Conservation (phyloP, 2,113 vertebrate species). For the Etheostoma cragini region DNA sequence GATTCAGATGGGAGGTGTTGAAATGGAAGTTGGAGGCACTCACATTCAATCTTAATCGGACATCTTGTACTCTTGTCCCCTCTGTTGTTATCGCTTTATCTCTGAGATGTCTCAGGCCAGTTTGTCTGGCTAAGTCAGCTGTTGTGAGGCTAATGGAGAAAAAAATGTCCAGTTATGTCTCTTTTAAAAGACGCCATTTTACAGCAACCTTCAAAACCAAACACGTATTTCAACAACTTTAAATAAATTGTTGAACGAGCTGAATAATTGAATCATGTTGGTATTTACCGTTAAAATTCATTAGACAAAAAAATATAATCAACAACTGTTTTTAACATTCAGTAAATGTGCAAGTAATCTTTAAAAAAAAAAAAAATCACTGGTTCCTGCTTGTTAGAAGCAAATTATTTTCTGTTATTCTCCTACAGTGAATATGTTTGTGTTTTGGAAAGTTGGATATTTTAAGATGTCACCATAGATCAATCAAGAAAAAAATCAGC, state of each 20-base stretch:
- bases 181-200: constrained; percentile 34
- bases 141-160: constrained; percentile 36
- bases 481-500: neutral
- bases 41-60: constrained; percentile 38
- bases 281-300: neutral
- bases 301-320: constrained; percentile 2
- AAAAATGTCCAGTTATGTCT: constrained; percentile 37
- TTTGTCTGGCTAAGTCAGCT: constrained; percentile 63
- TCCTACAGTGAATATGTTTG: neutral
- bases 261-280: neutral
- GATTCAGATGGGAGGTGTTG: constrained; percentile 49
- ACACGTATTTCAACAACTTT: neutral
- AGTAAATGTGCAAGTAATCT: constrained; percentile 9
- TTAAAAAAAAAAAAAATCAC: neutral
- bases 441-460: neutral
- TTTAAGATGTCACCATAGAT: neutral
- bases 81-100: constrained; percentile 58
- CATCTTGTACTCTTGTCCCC: constrained; percentile 51
- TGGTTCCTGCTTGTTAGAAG: neutral
- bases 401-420: neutral
- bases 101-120: constrained; percentile 46
- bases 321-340: neutral
- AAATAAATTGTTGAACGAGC: constrained; percentile 6
- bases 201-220: neutral
- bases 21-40: constrained; percentile 44